These are phyloP conservation scores for Junco hyemalis DNA, from an alignment of 2,113 vertebrate genomes.

Conservation along the genomic window DNA sequence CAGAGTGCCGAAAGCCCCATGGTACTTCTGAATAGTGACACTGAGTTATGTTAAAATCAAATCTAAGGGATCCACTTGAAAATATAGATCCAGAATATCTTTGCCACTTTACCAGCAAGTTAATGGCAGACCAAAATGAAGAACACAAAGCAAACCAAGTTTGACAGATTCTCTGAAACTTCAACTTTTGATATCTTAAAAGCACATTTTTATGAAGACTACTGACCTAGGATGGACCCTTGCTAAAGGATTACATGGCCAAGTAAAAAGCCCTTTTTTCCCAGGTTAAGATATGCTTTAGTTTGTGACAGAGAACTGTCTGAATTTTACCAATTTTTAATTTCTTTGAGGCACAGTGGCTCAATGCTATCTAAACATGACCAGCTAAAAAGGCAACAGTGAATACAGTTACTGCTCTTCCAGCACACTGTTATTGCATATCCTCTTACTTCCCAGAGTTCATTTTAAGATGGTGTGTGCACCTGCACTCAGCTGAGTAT, in stretches of 20 bases:
- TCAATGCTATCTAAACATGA: neutral
- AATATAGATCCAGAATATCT: neutral
- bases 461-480: neutral
- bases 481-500: neutral
- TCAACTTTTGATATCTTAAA: neutral
- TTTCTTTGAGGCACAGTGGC: neutral
- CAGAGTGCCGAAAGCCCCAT: neutral
- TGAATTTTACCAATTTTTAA: neutral
- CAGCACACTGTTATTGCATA: neutral
- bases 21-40: fast-evolving
- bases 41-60: neutral
- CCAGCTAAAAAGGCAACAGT: neutral
- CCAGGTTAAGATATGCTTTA: neutral
- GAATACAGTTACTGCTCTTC: neutral
- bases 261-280: neutral
- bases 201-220: neutral
- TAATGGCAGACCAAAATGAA: neutral
- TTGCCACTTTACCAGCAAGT: neutral
- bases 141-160: neutral
- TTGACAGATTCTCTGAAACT: neutral
- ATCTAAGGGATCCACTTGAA: neutral
- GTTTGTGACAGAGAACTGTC: neutral
- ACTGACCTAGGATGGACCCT: neutral
- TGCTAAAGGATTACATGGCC: neutral
- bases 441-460: neutral